phyloP scores from a whole-genome alignment of 1,140 invertebrate genomes.

The Maniola jurtina region DNA sequence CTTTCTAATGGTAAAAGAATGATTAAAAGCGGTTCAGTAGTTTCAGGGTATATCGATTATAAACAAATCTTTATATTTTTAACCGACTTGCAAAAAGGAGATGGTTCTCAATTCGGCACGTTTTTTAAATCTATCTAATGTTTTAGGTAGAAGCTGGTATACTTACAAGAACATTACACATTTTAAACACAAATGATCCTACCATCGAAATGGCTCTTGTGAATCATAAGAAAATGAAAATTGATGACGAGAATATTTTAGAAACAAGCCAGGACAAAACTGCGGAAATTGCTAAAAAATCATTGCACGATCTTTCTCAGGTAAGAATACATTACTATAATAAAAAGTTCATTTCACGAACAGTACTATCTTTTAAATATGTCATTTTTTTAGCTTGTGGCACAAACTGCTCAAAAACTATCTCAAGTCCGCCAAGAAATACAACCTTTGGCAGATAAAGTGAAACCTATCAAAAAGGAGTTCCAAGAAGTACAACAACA shows the following conservation, averaged over 20 bases:
- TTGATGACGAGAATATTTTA: slow-evolving; percentile 62
- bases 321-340: slow-evolving; percentile 34
- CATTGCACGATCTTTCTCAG: slow-evolving; percentile 75
- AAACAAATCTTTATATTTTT: too few species aligned
- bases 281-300: slow-evolving; percentile 62
- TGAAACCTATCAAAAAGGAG: slow-evolving; percentile 74
- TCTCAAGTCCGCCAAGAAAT: slow-evolving; percentile 74
- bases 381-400: slow-evolving; percentile 58
- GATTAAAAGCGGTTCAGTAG: too few species aligned
- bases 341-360: not conserved
- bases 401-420: slow-evolving; percentile 71
- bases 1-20: too few species aligned
- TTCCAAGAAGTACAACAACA: slow-evolving; percentile 74
- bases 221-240: slow-evolving; percentile 75
- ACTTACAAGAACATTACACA: slow-evolving; percentile 67
- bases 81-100: too few species aligned
- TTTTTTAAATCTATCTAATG: slow-evolving; percentile 1
- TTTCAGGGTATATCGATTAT: too few species aligned
- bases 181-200: slow-evolving; percentile 66
- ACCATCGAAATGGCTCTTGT: slow-evolving; percentile 75
- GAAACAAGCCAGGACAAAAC: slow-evolving; percentile 56
- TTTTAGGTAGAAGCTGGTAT: slow-evolving; percentile 71
- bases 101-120: too few species aligned
- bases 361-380: not conserved
- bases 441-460: slow-evolving; percentile 67